These are phyloP conservation scores for Ctenosaura bakeri DNA, from an alignment of 2,797 vertebrate species.

Conservation along the genomic window DNA sequence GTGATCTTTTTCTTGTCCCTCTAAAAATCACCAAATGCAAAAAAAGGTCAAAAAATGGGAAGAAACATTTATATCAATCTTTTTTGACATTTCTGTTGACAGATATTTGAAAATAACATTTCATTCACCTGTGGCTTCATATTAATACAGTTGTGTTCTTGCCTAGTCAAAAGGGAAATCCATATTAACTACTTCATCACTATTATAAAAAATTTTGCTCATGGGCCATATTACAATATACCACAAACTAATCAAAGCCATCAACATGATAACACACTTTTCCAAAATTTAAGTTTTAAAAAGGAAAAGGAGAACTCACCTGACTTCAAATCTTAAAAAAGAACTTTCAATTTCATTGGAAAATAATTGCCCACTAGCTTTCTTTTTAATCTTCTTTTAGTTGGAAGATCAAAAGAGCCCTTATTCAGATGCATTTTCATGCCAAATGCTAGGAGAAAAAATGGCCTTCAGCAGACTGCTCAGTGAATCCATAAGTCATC, in stretches of 20 bases:
- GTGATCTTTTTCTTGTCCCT: not conserved
- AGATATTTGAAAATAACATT: too few species aligned
- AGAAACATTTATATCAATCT: too few species aligned
- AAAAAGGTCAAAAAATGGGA: too few species aligned
- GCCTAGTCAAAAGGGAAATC: not conserved
- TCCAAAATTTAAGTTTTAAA: constrained; percentile 48
- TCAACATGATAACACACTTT: constrained; percentile 13
- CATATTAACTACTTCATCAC: not conserved
- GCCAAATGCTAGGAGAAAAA: constrained; percentile 71
- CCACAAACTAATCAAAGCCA: not conserved
- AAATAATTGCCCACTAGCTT: constrained; percentile 70
- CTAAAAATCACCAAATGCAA: not conserved
- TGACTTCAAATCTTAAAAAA: constrained; percentile 60
- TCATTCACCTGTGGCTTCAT: not conserved
- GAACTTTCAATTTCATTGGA: constrained; percentile 60
- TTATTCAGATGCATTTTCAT: constrained; percentile 73
- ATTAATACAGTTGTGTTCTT: not conserved
- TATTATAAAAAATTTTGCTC: not conserved
- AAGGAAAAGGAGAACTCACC: constrained; percentile 27
- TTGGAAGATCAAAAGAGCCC: constrained; percentile 79
- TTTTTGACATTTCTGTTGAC: too few species aligned
- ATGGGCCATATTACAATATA: not conserved
- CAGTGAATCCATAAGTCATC: constrained; percentile 75
- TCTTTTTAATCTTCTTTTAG: constrained; percentile 75
- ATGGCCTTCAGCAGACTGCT: constrained; percentile 73